Evolutionary conservation across 2,113 vertebrate species (phyloP), one percentile per base, ranked within the genome.

Genomic region (Phyllopteryx taeniolatus): DNA sequence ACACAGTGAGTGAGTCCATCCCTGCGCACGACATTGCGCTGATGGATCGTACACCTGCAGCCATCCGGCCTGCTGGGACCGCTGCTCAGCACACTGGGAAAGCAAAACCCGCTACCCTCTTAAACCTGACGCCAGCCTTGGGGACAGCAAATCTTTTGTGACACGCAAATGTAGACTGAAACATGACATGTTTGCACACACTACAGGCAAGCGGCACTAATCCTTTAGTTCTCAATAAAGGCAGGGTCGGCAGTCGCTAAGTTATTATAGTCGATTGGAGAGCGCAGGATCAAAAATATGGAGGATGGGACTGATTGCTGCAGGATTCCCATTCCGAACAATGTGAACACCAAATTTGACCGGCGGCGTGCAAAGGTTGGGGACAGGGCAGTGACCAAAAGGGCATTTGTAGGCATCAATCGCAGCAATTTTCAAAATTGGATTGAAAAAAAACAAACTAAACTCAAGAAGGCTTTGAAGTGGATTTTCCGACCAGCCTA

Each of bases 21-120:
- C 57, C 74, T 63, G 73, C 71, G 78, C 77, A 75, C 69, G 68
- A 72, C 80, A 74, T 76, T 70, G 71, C 62, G 79, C 75, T 90
- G 88, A 91, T 87, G 86, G 87, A 91, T 90, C 86, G 85, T 51
- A 77, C 85, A 88, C 86, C 87, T 88, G 79, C 87, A 88, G 88
- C 80, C 79, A 85, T 61, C 42, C 59, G 72, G 74, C 78, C 86
- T 74, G 70, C 77, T 64, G 84, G 82, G 76, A 87, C 79, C 76
- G 63, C 79, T 78, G 68, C 78, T 83, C 78, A 74, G 71, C 78
- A 61, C 71, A 77, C 68, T 47, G 82, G 85, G 81, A 84, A n/a
- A 46, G 39, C n/a, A 46, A 78, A 80, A 77, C 68, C 51, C 66
- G 74, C 79, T 67, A 63, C 69, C 70, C 68, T 82, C 79, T 76